phyloP scores from a whole-genome alignment of 1,140 invertebrate species.

The Aphaenogaster rudis region DNA sequence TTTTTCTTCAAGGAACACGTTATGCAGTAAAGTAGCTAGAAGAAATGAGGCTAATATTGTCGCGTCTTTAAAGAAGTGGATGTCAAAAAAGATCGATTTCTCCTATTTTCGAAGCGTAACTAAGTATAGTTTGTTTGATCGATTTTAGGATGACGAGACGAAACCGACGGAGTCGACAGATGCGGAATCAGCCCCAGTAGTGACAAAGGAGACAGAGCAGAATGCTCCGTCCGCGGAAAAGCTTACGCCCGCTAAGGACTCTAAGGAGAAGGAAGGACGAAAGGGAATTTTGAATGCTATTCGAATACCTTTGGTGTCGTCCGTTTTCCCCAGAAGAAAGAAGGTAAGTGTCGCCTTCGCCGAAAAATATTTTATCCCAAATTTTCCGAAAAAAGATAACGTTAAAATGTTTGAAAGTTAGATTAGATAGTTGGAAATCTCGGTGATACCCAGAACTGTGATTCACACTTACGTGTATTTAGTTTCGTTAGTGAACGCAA shows the following conservation, averaged over 20 bases:
- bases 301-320: constrained; percentile 89
- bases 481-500: background rate
- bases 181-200: constrained; percentile 71
- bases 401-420: background rate
- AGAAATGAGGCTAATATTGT: background rate
- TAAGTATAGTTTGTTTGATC: background rate
- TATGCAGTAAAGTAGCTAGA: too few species aligned
- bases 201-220: constrained; percentile 84
- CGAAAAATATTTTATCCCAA: background rate
- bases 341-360: constrained; percentile 71
- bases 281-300: constrained; percentile 89
- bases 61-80: background rate
- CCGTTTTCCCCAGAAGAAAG: constrained; percentile 88
- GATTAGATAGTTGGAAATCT: background rate
- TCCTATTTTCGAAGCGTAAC: background rate
- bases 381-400: background rate
- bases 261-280: constrained; percentile 83
- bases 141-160: constrained; percentile 84
- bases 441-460: background rate
- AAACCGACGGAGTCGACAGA: constrained; percentile 80
- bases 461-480: background rate
- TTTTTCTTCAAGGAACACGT: background rate
- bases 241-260: constrained; percentile 84
- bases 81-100: background rate
- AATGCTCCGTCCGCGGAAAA: constrained; percentile 86